Evolutionary conservation across 2,888 invertebrate species (phyloP).

Genomic region (Spisula subtruncata): DNA sequence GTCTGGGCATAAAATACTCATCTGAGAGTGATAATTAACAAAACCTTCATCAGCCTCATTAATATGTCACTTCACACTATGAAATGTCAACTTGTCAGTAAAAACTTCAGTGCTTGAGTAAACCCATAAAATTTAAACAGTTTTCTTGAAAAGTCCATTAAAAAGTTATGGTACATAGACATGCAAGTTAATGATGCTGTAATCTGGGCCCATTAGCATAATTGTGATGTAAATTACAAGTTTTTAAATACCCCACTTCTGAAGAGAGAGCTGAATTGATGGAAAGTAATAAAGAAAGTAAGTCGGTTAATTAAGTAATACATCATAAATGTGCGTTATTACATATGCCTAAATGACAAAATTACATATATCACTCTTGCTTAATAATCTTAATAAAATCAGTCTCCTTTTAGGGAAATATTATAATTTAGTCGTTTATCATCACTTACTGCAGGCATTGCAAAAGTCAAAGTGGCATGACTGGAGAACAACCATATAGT

Average conservation of each 20-base stretch:
- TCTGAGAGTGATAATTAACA: not conserved
- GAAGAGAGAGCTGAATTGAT: not conserved
- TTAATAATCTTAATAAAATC: no score
- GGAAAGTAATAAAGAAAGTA: no score
- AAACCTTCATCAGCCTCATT: not conserved
- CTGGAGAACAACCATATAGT: no score
- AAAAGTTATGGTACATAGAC: conserved; percentile 2
- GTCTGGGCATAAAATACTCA: not conserved
- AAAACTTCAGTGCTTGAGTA: conserved; percentile 18
- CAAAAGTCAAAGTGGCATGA: no score
- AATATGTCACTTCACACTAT: not conserved
- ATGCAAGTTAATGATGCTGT: conserved; percentile 13
- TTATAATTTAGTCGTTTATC: no score
- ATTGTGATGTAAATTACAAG: not conserved
- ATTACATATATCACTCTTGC: no score
- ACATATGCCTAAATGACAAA: no score
- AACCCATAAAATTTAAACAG: not conserved
- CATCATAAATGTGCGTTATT: no score
- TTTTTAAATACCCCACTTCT: not conserved
- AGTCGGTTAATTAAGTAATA: no score
- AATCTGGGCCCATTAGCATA: not conserved
- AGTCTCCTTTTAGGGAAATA: no score
- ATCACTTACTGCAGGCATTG: no score
- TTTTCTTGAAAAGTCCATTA: conserved; percentile 9
- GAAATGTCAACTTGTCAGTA: not conserved